A percentile compares a stretch with the other conserved stretches of the same genome.
Evolutionary conservation across 2,888 invertebrate genomes (phyloP).

Genomic region (Ochlodes sylvanus): DNA sequence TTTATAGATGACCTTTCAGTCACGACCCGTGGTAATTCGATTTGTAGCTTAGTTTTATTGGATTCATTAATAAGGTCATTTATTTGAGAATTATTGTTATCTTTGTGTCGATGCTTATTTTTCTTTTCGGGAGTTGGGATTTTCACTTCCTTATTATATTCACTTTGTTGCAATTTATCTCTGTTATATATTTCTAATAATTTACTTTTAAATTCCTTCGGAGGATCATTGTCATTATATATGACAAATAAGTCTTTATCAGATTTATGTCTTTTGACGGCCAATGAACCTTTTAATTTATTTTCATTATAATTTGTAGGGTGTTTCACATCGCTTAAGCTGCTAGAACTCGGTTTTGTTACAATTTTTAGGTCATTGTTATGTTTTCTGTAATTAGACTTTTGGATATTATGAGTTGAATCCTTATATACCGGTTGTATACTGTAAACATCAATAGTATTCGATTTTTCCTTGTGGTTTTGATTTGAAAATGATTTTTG

Average conservation of each 20-base stretch:
- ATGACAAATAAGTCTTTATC: conserved; percentile 67
- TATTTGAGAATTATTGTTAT: conserved; percentile 46
- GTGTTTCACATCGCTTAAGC: conserved; percentile 44
- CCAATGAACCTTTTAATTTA: conserved; percentile 40
- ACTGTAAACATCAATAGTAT: conserved; percentile 60
- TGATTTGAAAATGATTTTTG: conserved; percentile 29
- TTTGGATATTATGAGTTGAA: conserved; percentile 47
- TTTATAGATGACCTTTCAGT: conserved; percentile 51
- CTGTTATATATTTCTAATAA: conserved; percentile 31
- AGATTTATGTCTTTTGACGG: conserved; percentile 43
- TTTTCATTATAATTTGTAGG: conserved; percentile 42
- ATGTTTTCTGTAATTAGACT: conserved; percentile 36
- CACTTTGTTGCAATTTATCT: conserved; percentile 15
- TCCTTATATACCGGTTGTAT: conserved; percentile 50
- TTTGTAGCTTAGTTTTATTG: conserved; percentile 57
- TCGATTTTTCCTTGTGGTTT: conserved; percentile 46
- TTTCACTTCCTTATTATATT: neutral
- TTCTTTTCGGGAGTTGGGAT: neutral
- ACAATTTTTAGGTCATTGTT: conserved; percentile 35
- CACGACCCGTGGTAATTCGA: conserved; percentile 54
- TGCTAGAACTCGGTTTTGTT: conserved; percentile 42
- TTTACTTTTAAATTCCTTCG: conserved; percentile 30
- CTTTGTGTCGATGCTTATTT: conserved; percentile 29
- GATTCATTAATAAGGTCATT: conserved; percentile 41
- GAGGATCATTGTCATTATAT: conserved; percentile 56